Conservation (phyloP, 1,140 invertebrate species). For the Bombus pascuorum region DNA sequence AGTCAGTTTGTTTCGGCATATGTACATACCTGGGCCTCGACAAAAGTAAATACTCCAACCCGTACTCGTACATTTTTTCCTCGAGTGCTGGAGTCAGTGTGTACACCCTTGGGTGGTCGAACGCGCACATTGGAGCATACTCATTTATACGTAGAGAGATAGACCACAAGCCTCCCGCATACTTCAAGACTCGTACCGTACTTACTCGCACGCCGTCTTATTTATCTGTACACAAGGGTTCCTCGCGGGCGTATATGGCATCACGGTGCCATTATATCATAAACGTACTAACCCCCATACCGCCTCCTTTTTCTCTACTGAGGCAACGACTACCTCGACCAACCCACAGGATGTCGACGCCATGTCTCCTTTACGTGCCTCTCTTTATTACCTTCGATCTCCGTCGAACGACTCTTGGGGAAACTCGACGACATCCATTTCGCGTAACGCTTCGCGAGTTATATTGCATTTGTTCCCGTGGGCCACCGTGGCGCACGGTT, state of each 20-base stretch:
- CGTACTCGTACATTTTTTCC: conserved; percentile 33
- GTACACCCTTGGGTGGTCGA: conserved; percentile 70
- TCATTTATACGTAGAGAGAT: conserved; percentile 20
- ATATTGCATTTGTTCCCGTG: conserved; percentile 44
- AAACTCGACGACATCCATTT: conserved; percentile 63
- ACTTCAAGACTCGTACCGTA: conserved; percentile 25
- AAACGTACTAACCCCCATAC: conserved; percentile 67
- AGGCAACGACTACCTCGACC: conserved; percentile 37
- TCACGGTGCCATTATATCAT: conserved; percentile 70
- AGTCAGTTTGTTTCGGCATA: conserved; percentile 17
- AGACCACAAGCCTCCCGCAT: conserved; percentile 60
- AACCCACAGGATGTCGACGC: conserved; percentile 63
- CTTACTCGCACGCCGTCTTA: conserved; percentile 11
- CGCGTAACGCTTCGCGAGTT: conserved; percentile 46
- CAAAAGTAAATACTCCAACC: conserved; percentile 13
- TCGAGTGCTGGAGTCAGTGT: conserved; percentile 29
- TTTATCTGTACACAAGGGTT: conserved; percentile 45
- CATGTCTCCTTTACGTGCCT: conserved; percentile 66
- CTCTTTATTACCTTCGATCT: conserved; percentile 68
- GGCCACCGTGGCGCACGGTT: background rate
- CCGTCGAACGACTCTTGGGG: conserved; percentile 57
- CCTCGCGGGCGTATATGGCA: conserved; percentile 30
- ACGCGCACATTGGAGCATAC: conserved; percentile 3
- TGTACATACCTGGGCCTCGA: conserved; percentile 17
- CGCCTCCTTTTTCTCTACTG: conserved; percentile 64